Conservation (phyloP, 2,797 vertebrate species). For the Allobates femoralis region DNA sequence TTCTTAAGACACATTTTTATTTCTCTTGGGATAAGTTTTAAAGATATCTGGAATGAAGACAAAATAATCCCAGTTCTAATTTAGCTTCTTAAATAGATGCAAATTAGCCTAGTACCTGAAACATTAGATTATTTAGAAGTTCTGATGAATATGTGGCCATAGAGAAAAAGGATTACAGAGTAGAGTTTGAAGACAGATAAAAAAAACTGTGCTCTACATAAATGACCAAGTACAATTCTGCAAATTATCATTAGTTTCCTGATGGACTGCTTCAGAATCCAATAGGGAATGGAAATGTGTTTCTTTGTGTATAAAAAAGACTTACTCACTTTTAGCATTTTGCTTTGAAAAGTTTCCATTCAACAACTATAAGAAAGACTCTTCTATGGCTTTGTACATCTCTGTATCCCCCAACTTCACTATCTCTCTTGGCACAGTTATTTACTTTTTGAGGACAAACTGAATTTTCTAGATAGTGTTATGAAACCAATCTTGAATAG, state of each 20-base stretch:
- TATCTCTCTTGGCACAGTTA: neutral
- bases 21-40: conserved; percentile 53
- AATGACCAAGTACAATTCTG: conserved; percentile 38
- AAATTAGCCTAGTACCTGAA: conserved; percentile 59
- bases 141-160: conserved; percentile 57
- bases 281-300: conserved; percentile 44
- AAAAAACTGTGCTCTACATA: conserved; percentile 30
- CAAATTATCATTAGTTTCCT: conserved; percentile 51
- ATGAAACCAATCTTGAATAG: neutral
- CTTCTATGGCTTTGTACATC: neutral
- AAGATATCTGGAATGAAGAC: conserved; percentile 57
- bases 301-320: conserved; percentile 35
- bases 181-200: conserved; percentile 42
- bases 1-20: conserved; percentile 55
- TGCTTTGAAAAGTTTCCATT: conserved; percentile 34
- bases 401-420: neutral
- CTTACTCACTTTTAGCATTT: neutral
- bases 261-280: conserved; percentile 17
- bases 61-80: conserved; percentile 62
- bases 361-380: neutral
- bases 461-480: neutral
- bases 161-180: conserved; percentile 56
- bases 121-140: conserved; percentile 54
- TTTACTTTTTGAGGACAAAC: neutral
- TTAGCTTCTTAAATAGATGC: conserved; percentile 59